phyloP scores from a whole-genome alignment of 2,888 invertebrate species.

The Oscheius sp. region DNA sequence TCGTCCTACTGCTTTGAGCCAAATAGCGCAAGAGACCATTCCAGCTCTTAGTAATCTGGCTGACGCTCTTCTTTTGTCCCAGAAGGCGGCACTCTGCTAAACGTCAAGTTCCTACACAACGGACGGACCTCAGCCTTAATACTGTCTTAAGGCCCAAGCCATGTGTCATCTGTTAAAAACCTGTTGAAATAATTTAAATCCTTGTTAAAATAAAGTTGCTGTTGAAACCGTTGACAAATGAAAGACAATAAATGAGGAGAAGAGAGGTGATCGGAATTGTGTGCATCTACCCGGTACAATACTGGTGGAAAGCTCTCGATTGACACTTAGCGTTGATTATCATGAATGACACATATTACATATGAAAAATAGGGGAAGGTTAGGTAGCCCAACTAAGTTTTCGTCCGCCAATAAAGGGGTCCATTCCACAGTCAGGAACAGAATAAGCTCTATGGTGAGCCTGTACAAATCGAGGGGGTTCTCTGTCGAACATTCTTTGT shows the following conservation, averaged over 20 bases:
- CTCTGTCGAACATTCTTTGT: conserved; percentile 6
- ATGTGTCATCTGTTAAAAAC: conserved; percentile 1
- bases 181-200: too few species aligned
- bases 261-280: conserved; percentile 29
- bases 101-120: too few species aligned
- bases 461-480: conserved; percentile 13
- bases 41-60: too few species aligned
- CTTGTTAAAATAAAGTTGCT: too few species aligned
- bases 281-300: conserved; percentile 25
- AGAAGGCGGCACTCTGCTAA: too few species aligned
- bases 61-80: too few species aligned
- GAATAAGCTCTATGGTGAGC: conserved; percentile 15
- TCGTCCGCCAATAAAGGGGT: conserved; percentile 23
- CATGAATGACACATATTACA: conserved; percentile 2
- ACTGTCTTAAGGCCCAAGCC: too few species aligned
- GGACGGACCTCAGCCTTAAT: too few species aligned
- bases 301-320: conserved; percentile 30
- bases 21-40: too few species aligned
- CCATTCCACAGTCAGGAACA: conserved; percentile 24
- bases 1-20: too few species aligned
- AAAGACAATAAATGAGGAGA: conserved; percentile 18
- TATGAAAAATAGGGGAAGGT: not conserved
- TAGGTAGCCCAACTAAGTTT: conserved; percentile 29
- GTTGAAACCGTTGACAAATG: conserved; percentile 3
- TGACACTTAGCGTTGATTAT: conserved; percentile 26